Evolutionary conservation across 2,888 invertebrate genomes (phyloP), one percentile per base, ranked within the genome.

Genomic region (Strigamia transsilvanica): DNA sequence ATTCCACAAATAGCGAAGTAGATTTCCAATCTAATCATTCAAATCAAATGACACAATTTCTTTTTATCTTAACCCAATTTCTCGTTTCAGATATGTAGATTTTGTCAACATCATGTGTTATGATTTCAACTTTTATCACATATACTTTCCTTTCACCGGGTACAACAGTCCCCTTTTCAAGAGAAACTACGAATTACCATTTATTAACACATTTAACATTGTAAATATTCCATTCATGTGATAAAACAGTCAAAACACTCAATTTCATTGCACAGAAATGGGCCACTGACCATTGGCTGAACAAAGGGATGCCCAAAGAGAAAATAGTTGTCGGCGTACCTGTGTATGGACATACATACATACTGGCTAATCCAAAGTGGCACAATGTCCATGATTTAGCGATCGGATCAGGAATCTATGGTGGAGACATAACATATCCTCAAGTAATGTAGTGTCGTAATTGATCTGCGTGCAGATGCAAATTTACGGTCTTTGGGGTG

Each of bases 271-370:
- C 82, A 87, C 88, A 87, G 88, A 95, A 96, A 87, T 94, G 93
- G 88, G 93, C 96, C 0, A 91, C 93, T 0, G 90, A 92, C 84
- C 93, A 94, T 90, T 97, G 95, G 92, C 86, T 92, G 15, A 86
- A 88, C 0, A 91, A 92, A 85, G 96, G 97, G 12, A 91, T 97
- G 88, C 93, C 93, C 21, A 90, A 90, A 51, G 90, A 91, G 66
- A 96, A 96, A 88, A 91, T 97, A 21, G 91, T 95, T 12, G 90
- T 97, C 0, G 97, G 97, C 0, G 90, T 97, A 85, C 96, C 97
- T 6, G 94, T 94, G 0, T 97, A 95, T 87, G 96, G 95, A 0
- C 95, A 95, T 86, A 91, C 93, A 4, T 95, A 92, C 86, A 91
- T 89, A 61, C 89, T 96, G 79, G 90, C 92, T 0, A 94, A 94